Base-by-base conservation (phyloP, 2,797 vertebrate genomes). In the Eurystomus glaucurus region DNA sequence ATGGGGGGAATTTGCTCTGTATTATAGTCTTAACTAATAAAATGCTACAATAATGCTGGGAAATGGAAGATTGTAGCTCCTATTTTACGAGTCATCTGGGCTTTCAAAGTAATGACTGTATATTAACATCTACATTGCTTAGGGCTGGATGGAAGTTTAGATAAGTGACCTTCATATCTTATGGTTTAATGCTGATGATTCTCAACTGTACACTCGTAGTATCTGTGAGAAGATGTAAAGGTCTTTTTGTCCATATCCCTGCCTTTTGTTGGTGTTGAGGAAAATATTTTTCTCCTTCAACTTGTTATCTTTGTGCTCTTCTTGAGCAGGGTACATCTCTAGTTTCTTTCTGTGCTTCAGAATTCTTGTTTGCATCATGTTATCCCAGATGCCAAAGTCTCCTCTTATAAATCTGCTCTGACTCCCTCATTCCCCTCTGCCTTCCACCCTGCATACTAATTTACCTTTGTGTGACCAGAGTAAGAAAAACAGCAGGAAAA, bases 151-250 rank as follows among this genome's bases (percentile, higher is more conserved):
- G 41, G 74, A 93, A 90, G 74, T 95, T 96, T 94, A 93, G 88
- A 82, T 75, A 74, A 95, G 82, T 95, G 95, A 94, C 91, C 82
- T 97, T 95, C 79, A 46, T 80, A 81, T 75, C 85, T 71, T 51
- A 54, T 11, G n/a, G 33, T 78, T 90, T 95, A 90, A 75, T 83
- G 69, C 23, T 92, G 54, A 92, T 43, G 37, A 68, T 92, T 94
- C 79, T 94, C 72, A 75, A 72, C 79, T 78, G 33, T 74, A 84
- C 26, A 71, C 1, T 85, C 46, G 37, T 8, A 78, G 23, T 61
- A 72, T 81, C 70, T 72, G 46, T 74, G 82, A 92, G 64, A 85
- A 84, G 23, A 70, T 23, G 20, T 29, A 76, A 72, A 88, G 31
- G 10, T 21, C 5, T 65, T 75, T 91, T 81, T 50, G 23, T 52